A percentile compares a stretch with the other conserved stretches of the same genome.
phyloP scores from a whole-genome alignment of 2,888 invertebrate species.

The Agonopterix heracliana region DNA sequence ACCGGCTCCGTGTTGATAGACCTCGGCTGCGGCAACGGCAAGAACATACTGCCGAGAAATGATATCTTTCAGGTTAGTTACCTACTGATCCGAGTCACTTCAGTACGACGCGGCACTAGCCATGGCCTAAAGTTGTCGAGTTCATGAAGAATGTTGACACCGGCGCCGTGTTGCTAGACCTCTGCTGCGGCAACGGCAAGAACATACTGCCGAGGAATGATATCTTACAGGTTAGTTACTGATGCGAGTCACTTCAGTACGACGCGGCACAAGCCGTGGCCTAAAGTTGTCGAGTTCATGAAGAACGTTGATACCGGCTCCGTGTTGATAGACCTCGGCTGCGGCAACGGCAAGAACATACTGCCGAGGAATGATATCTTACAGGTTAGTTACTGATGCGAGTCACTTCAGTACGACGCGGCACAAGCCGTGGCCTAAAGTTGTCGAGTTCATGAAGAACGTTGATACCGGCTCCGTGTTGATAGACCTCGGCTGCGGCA shows the following conservation, averaged over 20 bases:
- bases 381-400: slow-evolving; percentile 76
- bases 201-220: slow-evolving; percentile 82
- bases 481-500: slow-evolving; percentile 97
- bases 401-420: slow-evolving; percentile 96
- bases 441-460: slow-evolving; percentile 90
- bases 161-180: slow-evolving; percentile 88
- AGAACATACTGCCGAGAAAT: slow-evolving; percentile 85
- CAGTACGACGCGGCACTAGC: slow-evolving; percentile 93
- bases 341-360: slow-evolving; percentile 99
- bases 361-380: slow-evolving; percentile 73
- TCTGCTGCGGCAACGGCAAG: slow-evolving; percentile 99
- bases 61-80: slow-evolving; percentile 77
- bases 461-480: too few relatives aligned
- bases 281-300: slow-evolving; percentile 90
- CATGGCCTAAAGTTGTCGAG: slow-evolving; percentile 93
- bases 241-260: slow-evolving; percentile 94
- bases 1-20: slow-evolving; percentile 89
- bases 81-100: too few relatives aligned
- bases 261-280: slow-evolving; percentile 97
- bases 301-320: too few relatives aligned
- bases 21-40: slow-evolving; percentile 98
- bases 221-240: slow-evolving; percentile 77
- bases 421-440: slow-evolving; percentile 95
- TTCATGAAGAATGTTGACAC: too few relatives aligned
- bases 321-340: slow-evolving; percentile 96